These are phyloP conservation scores for Ennomos fuscantarius DNA, from an alignment of 2,888 invertebrate genomes.

Conservation along the genomic window DNA sequence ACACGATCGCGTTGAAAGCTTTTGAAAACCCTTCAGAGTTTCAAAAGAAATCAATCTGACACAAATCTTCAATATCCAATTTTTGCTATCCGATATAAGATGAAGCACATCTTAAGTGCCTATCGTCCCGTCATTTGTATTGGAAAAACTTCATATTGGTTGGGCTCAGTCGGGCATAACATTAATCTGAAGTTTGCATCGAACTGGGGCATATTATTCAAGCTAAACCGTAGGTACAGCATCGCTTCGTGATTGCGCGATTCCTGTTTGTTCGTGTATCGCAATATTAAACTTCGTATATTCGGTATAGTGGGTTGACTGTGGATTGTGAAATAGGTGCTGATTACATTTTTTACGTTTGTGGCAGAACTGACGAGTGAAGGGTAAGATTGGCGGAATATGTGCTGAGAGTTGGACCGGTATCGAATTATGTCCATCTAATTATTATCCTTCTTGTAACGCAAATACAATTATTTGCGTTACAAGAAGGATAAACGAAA, in stretches of 20 bases:
- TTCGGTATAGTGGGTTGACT: background rate
- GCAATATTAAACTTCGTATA: slow-evolving; percentile 20
- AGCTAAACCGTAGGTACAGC: slow-evolving; percentile 21
- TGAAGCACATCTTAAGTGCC: slow-evolving; percentile 47
- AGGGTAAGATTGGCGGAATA: slow-evolving; percentile 7
- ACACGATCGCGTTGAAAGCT: slow-evolving; percentile 5
- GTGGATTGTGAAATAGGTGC: background rate
- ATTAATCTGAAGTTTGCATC: slow-evolving; percentile 52
- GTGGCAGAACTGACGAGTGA: background rate
- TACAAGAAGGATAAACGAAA: too few species aligned
- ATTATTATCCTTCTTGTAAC: background rate
- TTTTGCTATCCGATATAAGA: slow-evolving; percentile 31
- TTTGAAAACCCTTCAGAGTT: slow-evolving; percentile 12
- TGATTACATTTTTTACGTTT: slow-evolving; percentile 8
- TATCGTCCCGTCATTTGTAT: slow-evolving; percentile 47
- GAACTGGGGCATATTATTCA: slow-evolving; percentile 37
- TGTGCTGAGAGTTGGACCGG: background rate
- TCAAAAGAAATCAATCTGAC: slow-evolving; percentile 19
- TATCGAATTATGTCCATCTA: background rate
- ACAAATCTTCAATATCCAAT: slow-evolving; percentile 25
- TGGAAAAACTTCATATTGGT: slow-evolving; percentile 44
- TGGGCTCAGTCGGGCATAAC: slow-evolving; percentile 44
- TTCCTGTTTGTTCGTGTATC: slow-evolving; percentile 10
- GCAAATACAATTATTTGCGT: background rate
- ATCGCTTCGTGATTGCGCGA: slow-evolving; percentile 10